Base-by-base conservation (phyloP, 2,797 vertebrate genomes). In the Taenioides sp. region DNA sequence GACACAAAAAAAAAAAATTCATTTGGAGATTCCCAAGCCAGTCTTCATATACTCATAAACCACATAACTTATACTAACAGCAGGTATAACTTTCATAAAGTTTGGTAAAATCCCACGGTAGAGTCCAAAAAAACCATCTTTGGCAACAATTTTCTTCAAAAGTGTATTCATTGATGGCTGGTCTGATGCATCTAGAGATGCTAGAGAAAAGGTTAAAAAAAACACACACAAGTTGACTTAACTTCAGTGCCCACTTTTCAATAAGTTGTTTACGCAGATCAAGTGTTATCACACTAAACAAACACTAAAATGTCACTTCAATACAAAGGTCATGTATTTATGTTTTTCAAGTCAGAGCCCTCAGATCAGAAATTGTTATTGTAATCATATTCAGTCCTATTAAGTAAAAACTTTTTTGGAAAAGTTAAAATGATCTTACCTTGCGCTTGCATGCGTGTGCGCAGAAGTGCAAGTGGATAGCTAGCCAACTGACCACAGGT, bases 31-130 rank as follows among this genome's bases (percentile, higher is more conserved):
- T 61, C 96, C 96, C 80, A 99, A 90, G 27, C 94, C 95, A 17
- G 93, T 93, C 82, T 96, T 98, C 97, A 98, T 98, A 86, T 98
- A 96, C 88, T 99, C 98, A 23, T 99, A 99, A 50, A 98, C 97
- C 76, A 97, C 98, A 7, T 99, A 99, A 87, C 98, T 99, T 87
- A 99, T 98, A 92, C 98, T 99, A 75, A 99, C 98, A n/a, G 98
- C 98, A 23, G 98, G 98, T 71, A 99, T 96, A 70, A 99, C 98
- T 83, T 99, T 99, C 96, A 99, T 96, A 88, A 99, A 99, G 88
- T 99, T 99, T 62, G 98, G 98, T 65, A 97, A 87, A 84, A 99
- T 98, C 72, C 98, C 98, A 47, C 97, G 92, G 82, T 99, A 99
- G 62, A 99, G 96, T 85, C 98, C 98, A 7, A 94, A 82, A 76